Evolutionary conservation across 2,888 invertebrate species (phyloP).

Genomic region (Galerucella nymphaeae): DNA sequence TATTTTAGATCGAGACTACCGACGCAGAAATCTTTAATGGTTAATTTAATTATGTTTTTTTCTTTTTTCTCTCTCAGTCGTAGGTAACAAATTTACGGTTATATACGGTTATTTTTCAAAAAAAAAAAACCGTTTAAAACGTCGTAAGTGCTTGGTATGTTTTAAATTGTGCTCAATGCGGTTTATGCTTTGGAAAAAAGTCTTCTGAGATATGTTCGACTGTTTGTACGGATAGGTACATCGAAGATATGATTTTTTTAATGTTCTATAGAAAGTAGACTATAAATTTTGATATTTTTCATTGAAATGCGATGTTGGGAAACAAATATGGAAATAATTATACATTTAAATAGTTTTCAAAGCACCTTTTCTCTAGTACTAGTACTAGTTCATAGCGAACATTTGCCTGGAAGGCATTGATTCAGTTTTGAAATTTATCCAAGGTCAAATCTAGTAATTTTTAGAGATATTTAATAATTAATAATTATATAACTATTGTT

Average conservation of each 20-base stretch:
- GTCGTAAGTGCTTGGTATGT: conserved; percentile 17
- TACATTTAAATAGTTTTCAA: too few relatives aligned
- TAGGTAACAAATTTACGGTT: conserved; percentile 32
- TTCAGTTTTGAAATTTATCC: too few relatives aligned
- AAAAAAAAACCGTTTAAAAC: conserved; percentile 18
- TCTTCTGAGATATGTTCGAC: neutral
- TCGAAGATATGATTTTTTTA: neutral
- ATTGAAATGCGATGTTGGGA: too few relatives aligned
- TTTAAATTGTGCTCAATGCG: conserved; percentile 18
- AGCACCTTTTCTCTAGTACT: too few relatives aligned
- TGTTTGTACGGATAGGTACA: neutral
- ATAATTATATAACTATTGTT: too few relatives aligned
- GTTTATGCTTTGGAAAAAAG: conserved; percentile 7
- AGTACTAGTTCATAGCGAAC: too few relatives aligned
- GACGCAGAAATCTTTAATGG: conserved; percentile 38
- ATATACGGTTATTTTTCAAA: conserved; percentile 34
- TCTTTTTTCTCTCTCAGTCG: neutral
- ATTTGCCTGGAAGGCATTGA: too few relatives aligned
- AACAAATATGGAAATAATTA: too few relatives aligned
- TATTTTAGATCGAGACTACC: conserved; percentile 40
- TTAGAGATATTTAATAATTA: too few relatives aligned
- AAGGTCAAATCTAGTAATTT: too few relatives aligned
- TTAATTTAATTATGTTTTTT: conserved; percentile 49
- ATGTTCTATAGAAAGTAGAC: neutral
- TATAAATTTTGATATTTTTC: neutral